These are phyloP conservation scores for Malthinus flaveolus DNA, from an alignment of 2,888 invertebrate genomes.

Conservation along the genomic window DNA sequence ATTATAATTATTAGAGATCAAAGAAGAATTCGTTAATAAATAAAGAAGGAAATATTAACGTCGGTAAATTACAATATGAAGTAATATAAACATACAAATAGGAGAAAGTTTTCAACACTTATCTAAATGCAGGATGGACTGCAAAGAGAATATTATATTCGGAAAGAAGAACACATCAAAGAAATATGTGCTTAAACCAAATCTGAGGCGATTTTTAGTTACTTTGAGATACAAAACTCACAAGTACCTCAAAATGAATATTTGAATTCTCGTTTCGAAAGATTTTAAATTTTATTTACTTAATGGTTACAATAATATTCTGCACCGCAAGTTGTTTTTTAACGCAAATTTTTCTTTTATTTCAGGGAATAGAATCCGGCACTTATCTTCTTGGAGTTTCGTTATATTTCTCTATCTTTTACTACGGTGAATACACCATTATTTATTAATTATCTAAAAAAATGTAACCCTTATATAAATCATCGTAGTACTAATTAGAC, in stretches of 20 bases:
- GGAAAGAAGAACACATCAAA: conserved; percentile 49
- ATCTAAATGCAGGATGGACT: conserved; percentile 43
- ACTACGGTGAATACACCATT: conserved; percentile 33
- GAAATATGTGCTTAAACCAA: conserved; percentile 50
- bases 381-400: conserved; percentile 21
- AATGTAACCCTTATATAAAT: conserved; percentile 28
- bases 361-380: conserved; percentile 27
- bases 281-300: not conserved
- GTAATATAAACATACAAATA: conserved; percentile 8
- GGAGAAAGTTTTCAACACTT: conserved; percentile 28
- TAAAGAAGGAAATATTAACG: no score
- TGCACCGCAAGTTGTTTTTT: not conserved
- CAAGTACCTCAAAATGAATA: conserved; percentile 35
- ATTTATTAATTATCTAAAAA: conserved; percentile 6
- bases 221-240: conserved; percentile 31
- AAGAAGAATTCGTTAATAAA: no score
- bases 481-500: conserved; percentile 32
- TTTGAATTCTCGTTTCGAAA: conserved; percentile 23
- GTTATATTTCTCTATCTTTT: conserved; percentile 33
- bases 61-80: no score
- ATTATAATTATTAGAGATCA: no score
- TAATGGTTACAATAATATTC: not conserved
- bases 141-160: conserved; percentile 47
- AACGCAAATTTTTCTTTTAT: conserved; percentile 17
- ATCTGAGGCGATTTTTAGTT: conserved; percentile 44